Evolutionary conservation across 2,113 vertebrate species (phyloP).

Genomic region (Ciconia maguari): DNA sequence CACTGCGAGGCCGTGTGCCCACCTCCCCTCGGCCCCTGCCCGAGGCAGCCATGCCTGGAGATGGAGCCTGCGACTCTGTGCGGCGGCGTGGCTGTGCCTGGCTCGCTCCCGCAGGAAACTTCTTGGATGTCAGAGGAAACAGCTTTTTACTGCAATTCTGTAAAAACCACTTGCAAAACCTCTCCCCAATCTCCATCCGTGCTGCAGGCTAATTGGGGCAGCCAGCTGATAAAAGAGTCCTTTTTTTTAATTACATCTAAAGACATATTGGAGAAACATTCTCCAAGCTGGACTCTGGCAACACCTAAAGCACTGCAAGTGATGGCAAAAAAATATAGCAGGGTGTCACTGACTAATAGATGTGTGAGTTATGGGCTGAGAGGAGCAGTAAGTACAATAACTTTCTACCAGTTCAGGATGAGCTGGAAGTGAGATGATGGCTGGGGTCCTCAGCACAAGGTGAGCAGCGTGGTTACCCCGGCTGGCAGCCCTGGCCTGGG

Average conservation of each 20-base stretch:
- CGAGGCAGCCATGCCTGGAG: not conserved
- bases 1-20: not conserved
- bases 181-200: rapidly evolving
- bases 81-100: rapidly evolving
- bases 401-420: not conserved
- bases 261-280: not conserved
- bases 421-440: not conserved
- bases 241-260: not conserved
- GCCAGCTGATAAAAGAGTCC: not conserved
- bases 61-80: rapidly evolving
- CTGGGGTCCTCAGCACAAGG: not conserved
- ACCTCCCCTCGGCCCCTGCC: not conserved
- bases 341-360: not conserved
- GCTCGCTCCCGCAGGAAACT: not conserved
- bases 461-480: not conserved
- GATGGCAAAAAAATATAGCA: not conserved
- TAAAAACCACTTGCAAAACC: not conserved
- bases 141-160: not conserved
- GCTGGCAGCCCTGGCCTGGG: not conserved
- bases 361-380: not conserved
- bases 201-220: not conserved
- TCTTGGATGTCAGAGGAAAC: not conserved
- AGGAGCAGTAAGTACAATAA: not conserved
- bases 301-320: not conserved
- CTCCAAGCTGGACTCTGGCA: not conserved